These are phyloP conservation scores for Oxystoma pomonae DNA, from an alignment of 2,888 invertebrate species.

Conservation along the genomic window DNA sequence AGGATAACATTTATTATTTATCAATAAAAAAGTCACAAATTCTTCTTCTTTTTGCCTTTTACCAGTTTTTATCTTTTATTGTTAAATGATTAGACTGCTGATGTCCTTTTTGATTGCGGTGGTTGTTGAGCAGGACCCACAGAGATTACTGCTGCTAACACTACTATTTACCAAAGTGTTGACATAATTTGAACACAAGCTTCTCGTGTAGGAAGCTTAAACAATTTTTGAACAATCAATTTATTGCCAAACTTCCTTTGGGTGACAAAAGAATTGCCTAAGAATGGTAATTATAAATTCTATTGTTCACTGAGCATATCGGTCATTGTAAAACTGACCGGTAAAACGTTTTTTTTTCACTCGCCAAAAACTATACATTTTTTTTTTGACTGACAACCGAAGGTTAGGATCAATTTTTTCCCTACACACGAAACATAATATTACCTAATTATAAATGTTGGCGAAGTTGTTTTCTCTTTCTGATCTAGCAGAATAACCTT, in stretches of 20 bases:
- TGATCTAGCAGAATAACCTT: too few species aligned
- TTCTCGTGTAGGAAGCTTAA: background rate
- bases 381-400: background rate
- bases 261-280: background rate
- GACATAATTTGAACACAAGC: background rate
- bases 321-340: constrained; percentile 18
- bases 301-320: constrained; percentile 17
- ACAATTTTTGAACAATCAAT: background rate
- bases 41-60: too few species aligned
- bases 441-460: background rate
- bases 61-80: too few species aligned
- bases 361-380: background rate
- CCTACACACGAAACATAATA: background rate
- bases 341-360: constrained; percentile 6
- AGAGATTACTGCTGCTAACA: too few species aligned
- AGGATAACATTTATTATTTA: too few species aligned
- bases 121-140: too few species aligned
- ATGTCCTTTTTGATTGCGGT: too few species aligned
- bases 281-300: constrained; percentile 14
- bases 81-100: too few species aligned
- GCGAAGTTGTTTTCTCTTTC: background rate
- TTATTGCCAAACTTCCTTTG: background rate
- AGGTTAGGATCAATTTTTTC: background rate
- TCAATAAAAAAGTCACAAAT: too few species aligned
- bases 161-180: background rate